A percentile compares a stretch with the other conserved stretches of the same genome.
phyloP scores from a whole-genome alignment of 2,888 invertebrate species.

The Fragum fragum region DNA sequence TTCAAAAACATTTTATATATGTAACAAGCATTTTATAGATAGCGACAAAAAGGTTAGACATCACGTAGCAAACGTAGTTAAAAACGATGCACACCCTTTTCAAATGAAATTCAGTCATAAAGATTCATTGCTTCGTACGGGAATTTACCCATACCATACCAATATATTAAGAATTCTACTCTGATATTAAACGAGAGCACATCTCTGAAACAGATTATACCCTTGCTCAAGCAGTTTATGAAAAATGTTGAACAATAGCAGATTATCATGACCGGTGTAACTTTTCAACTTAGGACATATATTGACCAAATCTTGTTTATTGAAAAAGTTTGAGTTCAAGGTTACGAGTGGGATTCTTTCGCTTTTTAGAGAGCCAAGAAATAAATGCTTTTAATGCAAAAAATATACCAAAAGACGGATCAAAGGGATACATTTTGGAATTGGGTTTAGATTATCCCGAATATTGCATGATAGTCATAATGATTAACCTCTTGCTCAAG shows the following conservation, averaged over 20 bases:
- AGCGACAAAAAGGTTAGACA: constrained; percentile 48
- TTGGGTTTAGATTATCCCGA: constrained; percentile 87
- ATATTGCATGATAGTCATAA: constrained; percentile 83
- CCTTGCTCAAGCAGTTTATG: constrained; percentile 40
- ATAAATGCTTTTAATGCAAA: constrained; percentile 36
- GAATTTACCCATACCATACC: constrained; percentile 53
- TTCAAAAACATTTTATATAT: constrained; percentile 47
- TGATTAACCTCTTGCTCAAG: constrained; percentile 80
- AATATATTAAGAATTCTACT: constrained; percentile 55
- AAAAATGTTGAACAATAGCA: constrained; percentile 35
- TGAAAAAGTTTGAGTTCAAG: constrained; percentile 73
- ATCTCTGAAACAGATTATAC: constrained; percentile 42
- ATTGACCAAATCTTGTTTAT: constrained; percentile 54
- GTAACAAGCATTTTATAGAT: constrained; percentile 40
- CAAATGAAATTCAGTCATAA: constrained; percentile 29
- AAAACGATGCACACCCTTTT: constrained; percentile 21
- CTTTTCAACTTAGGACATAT: constrained; percentile 52
- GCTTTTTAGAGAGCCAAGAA: constrained; percentile 64
- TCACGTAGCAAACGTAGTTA: constrained; percentile 40
- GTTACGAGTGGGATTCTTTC: constrained; percentile 75
- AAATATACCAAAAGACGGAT: constrained; percentile 31
- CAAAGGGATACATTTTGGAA: constrained; percentile 85
- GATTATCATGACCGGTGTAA: constrained; percentile 51
- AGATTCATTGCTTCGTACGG: constrained; percentile 37
- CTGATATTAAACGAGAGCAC: constrained; percentile 27